phyloP scores from a whole-genome alignment of 2,113 vertebrate species.

The Caloenas nicobarica region DNA sequence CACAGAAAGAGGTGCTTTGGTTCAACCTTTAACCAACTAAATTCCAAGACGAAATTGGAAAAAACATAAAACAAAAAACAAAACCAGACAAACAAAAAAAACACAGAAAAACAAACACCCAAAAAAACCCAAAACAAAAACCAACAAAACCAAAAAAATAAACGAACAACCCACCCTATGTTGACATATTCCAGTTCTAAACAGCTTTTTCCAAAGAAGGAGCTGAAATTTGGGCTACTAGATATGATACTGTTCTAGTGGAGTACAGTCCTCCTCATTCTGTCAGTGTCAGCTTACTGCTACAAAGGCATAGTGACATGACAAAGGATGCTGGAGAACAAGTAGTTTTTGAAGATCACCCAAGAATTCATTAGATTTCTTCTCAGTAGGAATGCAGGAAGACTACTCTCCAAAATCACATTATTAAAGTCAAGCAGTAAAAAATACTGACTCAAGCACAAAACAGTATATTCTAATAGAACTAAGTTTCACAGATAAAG shows the following conservation, averaged over 20 bases:
- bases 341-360: background rate
- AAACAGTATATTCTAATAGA: background rate
- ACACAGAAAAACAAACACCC: too few species aligned
- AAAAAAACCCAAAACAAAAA: too few species aligned
- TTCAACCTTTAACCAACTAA: background rate
- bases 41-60: background rate
- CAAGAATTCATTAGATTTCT: background rate
- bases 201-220: fast-evolving
- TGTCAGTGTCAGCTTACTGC: too few species aligned
- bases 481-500: background rate
- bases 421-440: background rate
- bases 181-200: background rate
- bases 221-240: background rate
- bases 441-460: background rate
- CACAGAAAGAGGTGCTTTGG: background rate
- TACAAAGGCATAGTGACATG: fast-evolving
- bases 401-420: background rate
- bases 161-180: too few species aligned
- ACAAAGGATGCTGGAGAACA: background rate
- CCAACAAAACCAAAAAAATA: too few species aligned
- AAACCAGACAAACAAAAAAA: too few species aligned
- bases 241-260: background rate
- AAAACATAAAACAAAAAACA: background rate
- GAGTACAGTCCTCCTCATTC: background rate
- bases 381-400: background rate